These are phyloP conservation scores for Scleropages formosus DNA, from an alignment of 2,797 vertebrate genomes.

Conservation along the genomic window DNA sequence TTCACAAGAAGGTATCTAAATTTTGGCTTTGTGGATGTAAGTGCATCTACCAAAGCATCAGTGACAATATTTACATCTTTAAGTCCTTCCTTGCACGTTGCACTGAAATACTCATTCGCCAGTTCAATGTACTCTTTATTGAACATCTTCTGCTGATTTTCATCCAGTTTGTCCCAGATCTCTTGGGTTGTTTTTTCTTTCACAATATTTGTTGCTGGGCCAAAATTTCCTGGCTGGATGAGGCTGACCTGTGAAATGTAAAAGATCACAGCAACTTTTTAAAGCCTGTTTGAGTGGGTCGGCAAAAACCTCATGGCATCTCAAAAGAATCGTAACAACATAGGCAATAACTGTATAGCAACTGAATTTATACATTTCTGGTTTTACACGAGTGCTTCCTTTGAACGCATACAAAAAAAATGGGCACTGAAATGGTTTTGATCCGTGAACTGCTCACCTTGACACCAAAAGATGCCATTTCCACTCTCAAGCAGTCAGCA, in stretches of 20 bases:
- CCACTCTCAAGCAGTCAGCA: constrained; percentile 71
- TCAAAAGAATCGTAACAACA: neutral
- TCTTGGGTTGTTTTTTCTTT: constrained; percentile 44
- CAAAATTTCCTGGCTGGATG: constrained; percentile 58
- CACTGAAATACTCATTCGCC: constrained; percentile 51
- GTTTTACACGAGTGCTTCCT: neutral
- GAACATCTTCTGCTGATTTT: constrained; percentile 43
- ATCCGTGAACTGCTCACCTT: constrained; percentile 54
- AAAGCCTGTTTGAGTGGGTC: neutral
- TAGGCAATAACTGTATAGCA: neutral
- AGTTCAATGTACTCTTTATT: constrained; percentile 51
- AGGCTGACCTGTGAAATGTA: constrained; percentile 36
- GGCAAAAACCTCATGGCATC: neutral
- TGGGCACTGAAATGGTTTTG: neutral
- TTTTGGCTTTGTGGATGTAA: constrained; percentile 45
- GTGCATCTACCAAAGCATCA: constrained; percentile 55
- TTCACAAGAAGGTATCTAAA: constrained; percentile 58
- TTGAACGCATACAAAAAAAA: neutral
- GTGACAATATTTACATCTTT: constrained; percentile 44
- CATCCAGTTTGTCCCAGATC: constrained; percentile 56
- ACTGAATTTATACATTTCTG: neutral
- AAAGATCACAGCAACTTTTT: neutral
- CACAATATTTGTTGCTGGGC: constrained; percentile 59
- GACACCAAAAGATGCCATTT: constrained; percentile 75
- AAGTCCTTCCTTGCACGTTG: constrained; percentile 41